Base-by-base conservation (phyloP, 2,888 invertebrate species). In the Ennomos quercinarius region DNA sequence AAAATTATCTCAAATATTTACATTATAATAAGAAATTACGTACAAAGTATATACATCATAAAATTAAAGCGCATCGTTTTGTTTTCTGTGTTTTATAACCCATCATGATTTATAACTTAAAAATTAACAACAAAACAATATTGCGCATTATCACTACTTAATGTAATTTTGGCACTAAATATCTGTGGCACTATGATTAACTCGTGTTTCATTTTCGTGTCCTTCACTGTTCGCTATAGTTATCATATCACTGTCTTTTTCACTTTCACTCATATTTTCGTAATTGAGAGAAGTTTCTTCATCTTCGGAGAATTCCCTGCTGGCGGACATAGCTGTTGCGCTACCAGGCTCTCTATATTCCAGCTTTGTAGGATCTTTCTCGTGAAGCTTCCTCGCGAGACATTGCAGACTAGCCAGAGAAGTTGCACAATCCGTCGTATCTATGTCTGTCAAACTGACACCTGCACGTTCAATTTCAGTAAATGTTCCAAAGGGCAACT, bases 381-480 rank as follows among this genome's bases (percentile, higher is more conserved):
- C 96, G 78, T 96, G 96, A 66, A 97, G 93, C 79, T 96, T 96
- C 76, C 96, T 95, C 38, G 97, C 97, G 69, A 97, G 91, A 67
- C 95, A 93, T 94, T 97, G 94, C 37, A 98, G 93, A 86, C 98
- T 98, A 75, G 97, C 96, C 69, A 98, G 93, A 62, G 98, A 98
- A 91, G 97, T 98, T 81, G 98, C 98, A 91, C 98, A 99, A 89
- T 99, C 98, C 50, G 98, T 97, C 2, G 99, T 99, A 83, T 99
- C 99, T 76, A 99, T 98, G 81, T 98, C 98, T 61, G 98, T 98
- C 68, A 99, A 94, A 87, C 97, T 96, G 64, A 97, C 95, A 66
- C 97, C 98, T 41, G 96, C 97, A 47, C 98, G 94, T 88, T 98
- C 99, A 79, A 99, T 96, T 90, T 98, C 98, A 9, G 98, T 98